Evolutionary conservation across 2,797 vertebrate species (phyloP).

Genomic region (Columba guinea): DNA sequence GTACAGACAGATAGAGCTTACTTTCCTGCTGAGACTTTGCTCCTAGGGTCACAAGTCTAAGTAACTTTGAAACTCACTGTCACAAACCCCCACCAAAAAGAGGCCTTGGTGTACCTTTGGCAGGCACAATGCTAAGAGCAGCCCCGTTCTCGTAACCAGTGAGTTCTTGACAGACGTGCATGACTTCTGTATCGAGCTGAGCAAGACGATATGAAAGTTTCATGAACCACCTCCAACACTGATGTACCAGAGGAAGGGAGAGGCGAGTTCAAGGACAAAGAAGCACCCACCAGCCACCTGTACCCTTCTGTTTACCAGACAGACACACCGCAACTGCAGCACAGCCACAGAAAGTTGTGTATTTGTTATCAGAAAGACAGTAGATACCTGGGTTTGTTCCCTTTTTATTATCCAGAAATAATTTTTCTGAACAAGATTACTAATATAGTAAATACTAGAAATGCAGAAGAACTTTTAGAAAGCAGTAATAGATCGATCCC

Average conservation of each 20-base stretch:
- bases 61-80: not conserved
- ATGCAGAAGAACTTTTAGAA: not conserved
- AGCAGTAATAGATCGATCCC: not conserved
- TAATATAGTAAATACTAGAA: not conserved
- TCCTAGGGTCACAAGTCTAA: not conserved
- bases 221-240: not conserved
- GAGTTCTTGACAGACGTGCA: not conserved
- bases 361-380: not conserved
- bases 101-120: not conserved
- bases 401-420: not conserved
- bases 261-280: not conserved
- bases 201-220: not conserved
- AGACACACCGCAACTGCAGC: not conserved
- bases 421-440: not conserved
- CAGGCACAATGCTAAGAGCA: accelerated
- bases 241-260: not conserved
- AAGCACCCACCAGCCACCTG: not conserved
- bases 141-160: not conserved
- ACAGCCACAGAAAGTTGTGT: not conserved
- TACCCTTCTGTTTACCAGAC: not conserved
- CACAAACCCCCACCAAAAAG: not conserved
- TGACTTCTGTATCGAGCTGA: not conserved
- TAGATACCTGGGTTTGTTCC: accelerated
- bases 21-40: not conserved
- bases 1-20: not conserved